Percentiles rank a stretch among this genome's conserved stretches.
phyloP scores from a whole-genome alignment of 2,888 invertebrate genomes.

The Dicyrtoma fusca region DNA sequence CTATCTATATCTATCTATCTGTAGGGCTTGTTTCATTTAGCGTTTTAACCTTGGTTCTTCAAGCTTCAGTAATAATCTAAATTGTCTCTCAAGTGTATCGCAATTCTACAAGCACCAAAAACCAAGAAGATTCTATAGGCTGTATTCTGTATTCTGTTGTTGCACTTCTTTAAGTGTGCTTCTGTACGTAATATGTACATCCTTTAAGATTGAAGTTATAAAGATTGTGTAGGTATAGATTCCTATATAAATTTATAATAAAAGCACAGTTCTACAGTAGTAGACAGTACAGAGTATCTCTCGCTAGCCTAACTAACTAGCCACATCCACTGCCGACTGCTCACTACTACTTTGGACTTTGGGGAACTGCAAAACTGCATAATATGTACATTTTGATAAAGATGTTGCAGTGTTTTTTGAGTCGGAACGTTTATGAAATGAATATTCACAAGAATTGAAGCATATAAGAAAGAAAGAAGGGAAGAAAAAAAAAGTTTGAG shows the following conservation, averaged over 20 bases:
- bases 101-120: neutral
- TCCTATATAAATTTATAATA: neutral
- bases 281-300: neutral
- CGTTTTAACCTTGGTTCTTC: constrained; percentile 14
- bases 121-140: neutral
- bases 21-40: neutral
- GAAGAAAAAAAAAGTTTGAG: too few species aligned
- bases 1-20: too few species aligned
- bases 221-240: too few species aligned
- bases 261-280: neutral
- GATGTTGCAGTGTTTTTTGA: too few species aligned
- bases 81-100: constrained; percentile 24
- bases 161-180: neutral
- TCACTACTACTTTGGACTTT: too few species aligned
- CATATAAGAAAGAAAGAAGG: too few species aligned
- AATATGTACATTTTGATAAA: too few species aligned
- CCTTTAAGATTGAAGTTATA: neutral
- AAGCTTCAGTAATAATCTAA: constrained; percentile 29
- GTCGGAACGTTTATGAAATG: too few species aligned
- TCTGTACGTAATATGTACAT: neutral
- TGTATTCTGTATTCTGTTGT: neutral
- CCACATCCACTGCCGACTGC: too few species aligned
- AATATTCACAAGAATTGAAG: too few species aligned
- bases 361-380: too few species aligned
- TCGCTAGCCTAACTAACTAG: too few species aligned